Evolutionary conservation across 2,888 invertebrate genomes (phyloP), one percentile per base, ranked within the genome.

Genomic region (Cerastis leucographa): DNA sequence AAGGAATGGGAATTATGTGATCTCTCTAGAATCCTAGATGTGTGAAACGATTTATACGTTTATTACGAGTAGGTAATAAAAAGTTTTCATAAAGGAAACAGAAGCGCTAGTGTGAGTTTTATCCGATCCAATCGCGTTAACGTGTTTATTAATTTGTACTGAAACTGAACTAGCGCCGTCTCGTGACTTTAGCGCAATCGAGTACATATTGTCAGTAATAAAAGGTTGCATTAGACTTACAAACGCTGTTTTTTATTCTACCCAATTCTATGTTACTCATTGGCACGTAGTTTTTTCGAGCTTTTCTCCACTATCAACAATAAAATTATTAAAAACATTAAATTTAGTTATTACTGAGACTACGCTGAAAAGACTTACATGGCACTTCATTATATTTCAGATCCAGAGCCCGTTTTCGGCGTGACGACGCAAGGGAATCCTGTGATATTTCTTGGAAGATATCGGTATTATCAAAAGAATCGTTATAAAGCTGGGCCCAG

Each of bases 381-480:
- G 54, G 54, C 9, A 54, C 22, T 54, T 54, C 9, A 12, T 76
- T 44, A 22, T 54, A 6, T 84, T 78, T 61, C 69, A 84, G 81
- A 0, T 42, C 8, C 7, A 8, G 19, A 17, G 12, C 83, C 83
- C 14, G 0, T 56, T n/a, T 84, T 74, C 11, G 49, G 80, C 2
- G 35, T 0, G 0, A 85, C 81, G 0, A 72, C 9, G 62, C 25
- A 54, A 17, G 85, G 85, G n/a, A 84, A 85, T 46, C 81, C 71
- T 17, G 74, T 82, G 2, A 64, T 80, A 0, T 22, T 65, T 19
- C 2, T 78, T 0, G 83, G 83, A 19, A 3, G 4, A 5, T 56
- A 80, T 29, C 72, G 78, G 6, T 83, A 72, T 62, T 71, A 78
- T 40, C 62, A 25, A 11, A 74, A n/a, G 0, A 66, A 42, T 44